These are phyloP conservation scores for Syrista parreyssii DNA, from an alignment of 2,888 invertebrate species.

Conservation along the genomic window DNA sequence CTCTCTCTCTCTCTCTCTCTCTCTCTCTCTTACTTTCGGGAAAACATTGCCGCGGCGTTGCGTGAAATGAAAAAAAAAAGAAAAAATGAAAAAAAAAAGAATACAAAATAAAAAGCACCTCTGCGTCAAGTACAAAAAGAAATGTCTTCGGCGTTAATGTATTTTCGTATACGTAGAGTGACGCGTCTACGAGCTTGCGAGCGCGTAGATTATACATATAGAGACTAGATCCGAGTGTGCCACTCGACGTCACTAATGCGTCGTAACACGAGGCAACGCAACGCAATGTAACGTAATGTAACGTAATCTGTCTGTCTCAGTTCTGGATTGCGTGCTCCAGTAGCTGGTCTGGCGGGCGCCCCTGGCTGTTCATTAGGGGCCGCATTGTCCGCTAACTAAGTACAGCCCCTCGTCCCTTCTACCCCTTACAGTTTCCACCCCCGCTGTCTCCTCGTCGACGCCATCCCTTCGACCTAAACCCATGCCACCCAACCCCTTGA, in stretches of 20 bases:
- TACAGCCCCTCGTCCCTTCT: conserved; percentile 45
- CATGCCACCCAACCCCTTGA: background rate
- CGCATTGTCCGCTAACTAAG: conserved; percentile 67
- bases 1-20: too few relatives aligned
- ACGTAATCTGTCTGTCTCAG: conserved; percentile 62
- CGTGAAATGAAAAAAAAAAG: too few relatives aligned
- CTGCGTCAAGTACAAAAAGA: background rate
- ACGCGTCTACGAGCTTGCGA: background rate
- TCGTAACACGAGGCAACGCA: conserved; percentile 33
- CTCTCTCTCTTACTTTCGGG: too few relatives aligned
- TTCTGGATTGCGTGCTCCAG: conserved; percentile 54
- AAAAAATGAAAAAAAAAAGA: too few relatives aligned
- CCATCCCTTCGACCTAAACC: background rate
- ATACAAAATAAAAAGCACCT: too few relatives aligned
- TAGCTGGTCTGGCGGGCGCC: conserved; percentile 55
- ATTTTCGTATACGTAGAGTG: background rate
- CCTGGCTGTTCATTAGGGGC: conserved; percentile 66
- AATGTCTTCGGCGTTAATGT: background rate
- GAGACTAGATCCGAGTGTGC: background rate
- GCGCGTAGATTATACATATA: background rate
- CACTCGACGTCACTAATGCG: conserved; percentile 21
- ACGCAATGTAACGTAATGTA: conserved; percentile 31
- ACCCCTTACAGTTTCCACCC: background rate
- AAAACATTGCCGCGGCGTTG: too few relatives aligned
- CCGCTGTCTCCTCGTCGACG: background rate